Evolutionary conservation across 1,140 invertebrate species (phyloP), one percentile per base, ranked within the genome.

Genomic region (Mactra quadrangularis): DNA sequence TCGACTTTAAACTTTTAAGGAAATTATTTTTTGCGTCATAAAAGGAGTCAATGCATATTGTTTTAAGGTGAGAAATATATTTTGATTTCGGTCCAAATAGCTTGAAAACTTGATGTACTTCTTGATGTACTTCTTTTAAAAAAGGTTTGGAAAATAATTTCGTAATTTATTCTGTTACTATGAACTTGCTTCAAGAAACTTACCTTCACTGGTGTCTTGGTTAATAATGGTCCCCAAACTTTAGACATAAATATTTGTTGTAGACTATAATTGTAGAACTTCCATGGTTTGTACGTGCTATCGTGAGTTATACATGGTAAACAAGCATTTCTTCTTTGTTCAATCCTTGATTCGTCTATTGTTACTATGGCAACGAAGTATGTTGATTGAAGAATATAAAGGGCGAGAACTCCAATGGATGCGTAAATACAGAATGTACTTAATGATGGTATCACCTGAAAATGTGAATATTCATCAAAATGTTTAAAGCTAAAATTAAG

Each of bases 281-380:
- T 85, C 27, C 93, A 93, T 0, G 93, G 92, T 27, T 89, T 91
- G 93, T 93, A 94, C 1, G 84, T 57, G 13, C 85, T 55, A 25
- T 71, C 92, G 89, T 96, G 95, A 83, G 93, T 92, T 62, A 95
- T 95, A 89, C 96, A 97, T 22, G 95, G 94, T 1, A 96, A 52
- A 57, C 96, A 88, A 11, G 95, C 95, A 91, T 96, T 96, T 87
- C 95, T 90, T 76, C 94, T 95, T 0, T 87, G 87, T 82, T 95
- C 94, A 27, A 96, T 93, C 89, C 96, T 94, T 90, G 89, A 93
- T 50, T 95, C 92, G 66, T 87, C 84, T 45, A 99, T 95, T 0
- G 97, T 97, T 71, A 99, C 95, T 90, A 97, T 97, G n/a, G 96
- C 97, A 11, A 97, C 96, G 93, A 99, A 99, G 94, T 99, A 98